These are phyloP conservation scores for Sycobia sp. DNA, from an alignment of 1,140 invertebrate species.

Conservation along the genomic window DNA sequence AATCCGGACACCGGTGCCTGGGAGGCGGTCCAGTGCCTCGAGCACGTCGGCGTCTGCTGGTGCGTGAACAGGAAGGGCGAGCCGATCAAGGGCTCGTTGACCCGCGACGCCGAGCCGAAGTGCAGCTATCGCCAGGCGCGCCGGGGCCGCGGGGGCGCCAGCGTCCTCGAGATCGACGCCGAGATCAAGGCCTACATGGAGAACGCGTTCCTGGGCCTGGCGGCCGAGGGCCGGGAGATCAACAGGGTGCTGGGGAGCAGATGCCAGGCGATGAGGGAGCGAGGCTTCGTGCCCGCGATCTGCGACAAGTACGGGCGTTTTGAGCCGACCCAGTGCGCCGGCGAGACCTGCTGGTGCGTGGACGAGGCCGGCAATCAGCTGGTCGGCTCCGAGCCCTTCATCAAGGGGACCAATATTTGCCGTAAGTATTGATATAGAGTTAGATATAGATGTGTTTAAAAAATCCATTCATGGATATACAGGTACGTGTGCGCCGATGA, in stretches of 20 bases:
- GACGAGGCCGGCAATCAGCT: constrained; percentile 83
- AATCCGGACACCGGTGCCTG: constrained; percentile 74
- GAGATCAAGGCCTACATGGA: constrained; percentile 53
- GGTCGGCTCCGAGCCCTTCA: constrained; percentile 68
- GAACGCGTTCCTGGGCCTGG: constrained; percentile 41
- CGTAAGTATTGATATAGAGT: constrained; percentile 57
- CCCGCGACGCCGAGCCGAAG: constrained; percentile 71
- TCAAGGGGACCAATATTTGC: constrained; percentile 66
- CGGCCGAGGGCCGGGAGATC: constrained; percentile 39
- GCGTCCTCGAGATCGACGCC: constrained; percentile 47
- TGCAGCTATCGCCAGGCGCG: constrained; percentile 80
- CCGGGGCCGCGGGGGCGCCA: constrained; percentile 52
- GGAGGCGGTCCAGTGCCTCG: constrained; percentile 81
- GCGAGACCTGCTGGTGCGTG: constrained; percentile 81
- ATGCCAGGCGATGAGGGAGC: constrained; percentile 67
- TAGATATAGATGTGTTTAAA: too few species aligned
- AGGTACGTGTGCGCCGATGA: background rate
- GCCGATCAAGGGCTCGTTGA: constrained; percentile 77
- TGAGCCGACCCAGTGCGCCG: constrained; percentile 74
- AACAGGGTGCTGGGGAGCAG: constrained; percentile 60
- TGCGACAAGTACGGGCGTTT: constrained; percentile 75
- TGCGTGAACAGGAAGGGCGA: constrained; percentile 81
- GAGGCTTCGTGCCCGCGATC: constrained; percentile 63
- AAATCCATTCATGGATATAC: too few species aligned
- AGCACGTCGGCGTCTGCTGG: constrained; percentile 82